Conservation (phyloP, 2,113 vertebrate species). For the Eonycteris spelaea region DNA sequence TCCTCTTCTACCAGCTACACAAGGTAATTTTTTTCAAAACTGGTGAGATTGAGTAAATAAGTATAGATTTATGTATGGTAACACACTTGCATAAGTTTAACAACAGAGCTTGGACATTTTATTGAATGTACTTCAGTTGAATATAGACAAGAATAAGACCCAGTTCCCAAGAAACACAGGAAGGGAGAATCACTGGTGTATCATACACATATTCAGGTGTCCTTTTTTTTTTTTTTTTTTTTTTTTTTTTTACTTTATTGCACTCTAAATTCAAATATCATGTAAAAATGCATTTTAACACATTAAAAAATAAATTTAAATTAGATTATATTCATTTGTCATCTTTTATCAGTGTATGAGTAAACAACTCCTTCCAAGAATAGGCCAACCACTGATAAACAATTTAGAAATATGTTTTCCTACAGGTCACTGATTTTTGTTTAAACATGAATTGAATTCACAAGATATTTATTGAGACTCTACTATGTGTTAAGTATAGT, state of each 20-base stretch:
- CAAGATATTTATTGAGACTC: neutral
- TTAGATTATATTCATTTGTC: neutral
- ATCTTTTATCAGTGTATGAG: neutral
- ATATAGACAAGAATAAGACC: neutral
- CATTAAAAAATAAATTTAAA: slow-evolving; percentile 6
- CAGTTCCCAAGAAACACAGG: neutral
- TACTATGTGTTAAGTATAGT: neutral
- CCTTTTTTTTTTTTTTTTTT: neutral
- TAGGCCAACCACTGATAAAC: neutral
- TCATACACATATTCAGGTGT: neutral
- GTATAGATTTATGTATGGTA: neutral
- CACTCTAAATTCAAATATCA: neutral
- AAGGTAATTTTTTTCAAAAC: neutral
- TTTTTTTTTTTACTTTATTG: neutral
- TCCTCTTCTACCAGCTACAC: neutral
- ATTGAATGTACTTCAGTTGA: neutral
- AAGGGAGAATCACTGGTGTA: neutral
- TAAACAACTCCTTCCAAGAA: neutral
- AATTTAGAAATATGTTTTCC: neutral
- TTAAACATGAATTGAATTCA: neutral
- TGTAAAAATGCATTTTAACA: slow-evolving; percentile 25
- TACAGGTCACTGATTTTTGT: neutral
- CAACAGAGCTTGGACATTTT: neutral
- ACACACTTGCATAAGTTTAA: neutral
- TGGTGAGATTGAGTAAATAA: neutral